Conservation (phyloP, 2,113 vertebrate genomes). For the Rhodinocichla rosea region DNA sequence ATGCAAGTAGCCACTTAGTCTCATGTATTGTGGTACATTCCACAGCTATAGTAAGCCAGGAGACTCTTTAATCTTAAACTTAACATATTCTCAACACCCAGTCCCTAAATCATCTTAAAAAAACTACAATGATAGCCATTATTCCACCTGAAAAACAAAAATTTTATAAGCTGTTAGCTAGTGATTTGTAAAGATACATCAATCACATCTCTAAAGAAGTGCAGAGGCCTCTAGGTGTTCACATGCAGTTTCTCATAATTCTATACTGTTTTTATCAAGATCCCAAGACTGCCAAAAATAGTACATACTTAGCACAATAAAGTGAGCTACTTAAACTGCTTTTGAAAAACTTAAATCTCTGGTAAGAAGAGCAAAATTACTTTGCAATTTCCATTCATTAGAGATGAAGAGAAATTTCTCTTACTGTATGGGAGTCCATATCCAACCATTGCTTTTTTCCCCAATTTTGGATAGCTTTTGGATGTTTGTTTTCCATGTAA, state of each 20-base stretch:
- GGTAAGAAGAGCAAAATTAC: neutral
- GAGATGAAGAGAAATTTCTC: constrained; percentile 33
- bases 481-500: constrained; percentile 24
- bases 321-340: neutral
- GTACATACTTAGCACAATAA: neutral
- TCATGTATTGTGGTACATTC: neutral
- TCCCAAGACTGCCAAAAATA: neutral
- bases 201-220: neutral
- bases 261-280: neutral
- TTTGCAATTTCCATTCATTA: neutral
- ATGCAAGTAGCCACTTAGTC: neutral
- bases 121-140: neutral
- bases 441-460: constrained; percentile 7
- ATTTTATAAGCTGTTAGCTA: neutral
- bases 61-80: neutral
- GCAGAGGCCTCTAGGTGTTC: fast-evolving
- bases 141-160: neutral
- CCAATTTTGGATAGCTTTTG: constrained; percentile 40
- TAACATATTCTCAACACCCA: neutral
- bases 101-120: neutral
- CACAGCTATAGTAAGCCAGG: neutral
- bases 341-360: neutral
- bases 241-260: neutral
- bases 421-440: constrained; percentile 47
- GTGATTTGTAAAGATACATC: neutral